Percentiles rank a stretch among this genome's conserved stretches.
Evolutionary conservation across 2,113 vertebrate genomes (phyloP).

Genomic region (Chelonoidis abingdonii): DNA sequence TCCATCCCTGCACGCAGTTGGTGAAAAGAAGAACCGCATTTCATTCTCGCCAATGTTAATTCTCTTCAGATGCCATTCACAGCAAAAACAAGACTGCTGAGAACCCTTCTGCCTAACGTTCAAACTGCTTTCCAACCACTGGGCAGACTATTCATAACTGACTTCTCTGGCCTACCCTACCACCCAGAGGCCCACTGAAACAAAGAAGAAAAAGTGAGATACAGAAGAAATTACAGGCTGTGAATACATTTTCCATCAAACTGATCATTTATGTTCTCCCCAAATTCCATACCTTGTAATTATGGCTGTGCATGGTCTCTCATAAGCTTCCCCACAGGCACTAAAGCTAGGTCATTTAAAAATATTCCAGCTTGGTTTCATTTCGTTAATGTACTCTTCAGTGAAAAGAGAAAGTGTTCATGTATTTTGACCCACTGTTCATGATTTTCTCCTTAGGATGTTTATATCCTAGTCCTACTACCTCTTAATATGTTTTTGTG

Average conservation of each 20-base stretch:
- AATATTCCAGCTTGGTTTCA: neutral
- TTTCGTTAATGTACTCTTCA: neutral
- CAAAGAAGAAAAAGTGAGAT: neutral
- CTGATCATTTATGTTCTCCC: neutral
- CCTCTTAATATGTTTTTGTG: neutral
- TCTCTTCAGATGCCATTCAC: neutral
- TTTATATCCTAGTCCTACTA: neutral
- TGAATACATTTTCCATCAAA: neutral
- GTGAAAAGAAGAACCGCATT: neutral
- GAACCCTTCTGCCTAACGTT: neutral
- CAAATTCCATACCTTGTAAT: neutral
- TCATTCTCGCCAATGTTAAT: neutral
- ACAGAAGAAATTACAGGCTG: slow-evolving; percentile 17
- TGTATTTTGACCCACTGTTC: neutral
- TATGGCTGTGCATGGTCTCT: neutral
- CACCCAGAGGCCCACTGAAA: neutral
- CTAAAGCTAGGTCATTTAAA: slow-evolving; percentile 3
- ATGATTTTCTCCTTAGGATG: neutral
- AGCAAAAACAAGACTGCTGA: neutral
- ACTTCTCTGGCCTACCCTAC: neutral
- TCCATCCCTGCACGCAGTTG: neutral
- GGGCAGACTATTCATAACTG: neutral
- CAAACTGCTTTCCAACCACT: neutral
- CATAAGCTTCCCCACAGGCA: slow-evolving; percentile 17
- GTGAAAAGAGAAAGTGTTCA: neutral